Percentiles rank a stretch among this genome's conserved stretches.
These are phyloP conservation scores for Drepanosiphum platanoidis DNA, from an alignment of 2,888 invertebrate genomes.

Conservation along the genomic window DNA sequence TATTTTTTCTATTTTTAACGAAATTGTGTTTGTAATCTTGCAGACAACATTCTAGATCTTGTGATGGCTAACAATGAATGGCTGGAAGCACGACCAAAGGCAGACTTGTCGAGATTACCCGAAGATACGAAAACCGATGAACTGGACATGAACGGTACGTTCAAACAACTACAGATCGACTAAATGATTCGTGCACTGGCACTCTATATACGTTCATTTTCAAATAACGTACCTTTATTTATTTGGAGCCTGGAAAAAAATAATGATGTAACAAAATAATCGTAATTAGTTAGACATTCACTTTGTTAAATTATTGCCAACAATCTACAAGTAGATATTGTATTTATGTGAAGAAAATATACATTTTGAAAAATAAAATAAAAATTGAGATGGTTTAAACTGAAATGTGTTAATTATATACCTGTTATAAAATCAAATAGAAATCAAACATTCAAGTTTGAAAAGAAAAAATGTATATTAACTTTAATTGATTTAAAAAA, in stretches of 20 bases:
- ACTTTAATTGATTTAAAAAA: too few species aligned
- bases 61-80: constrained; percentile 20
- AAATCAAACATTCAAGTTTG: too few species aligned
- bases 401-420: too few species aligned
- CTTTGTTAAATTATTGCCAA: too few species aligned
- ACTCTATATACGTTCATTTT: too few species aligned
- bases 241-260: neutral
- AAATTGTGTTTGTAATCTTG: neutral
- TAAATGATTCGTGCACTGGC: neutral
- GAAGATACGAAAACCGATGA: neutral
- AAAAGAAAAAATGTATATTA: too few species aligned
- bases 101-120: constrained; percentile 43
- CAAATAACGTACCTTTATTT: neutral
- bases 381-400: too few species aligned
- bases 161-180: constrained; percentile 40
- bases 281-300: too few species aligned
- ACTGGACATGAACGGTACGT: constrained; percentile 50
- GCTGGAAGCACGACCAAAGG: constrained; percentile 15
- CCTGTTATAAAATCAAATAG: too few species aligned
- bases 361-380: too few species aligned
- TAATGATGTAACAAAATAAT: neutral
- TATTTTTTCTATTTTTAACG: neutral
- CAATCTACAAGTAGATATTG: too few species aligned
- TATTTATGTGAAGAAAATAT: too few species aligned
- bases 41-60: neutral